phyloP scores from a whole-genome alignment of 2,888 invertebrate species.

The Pseudanteris insignis region DNA sequence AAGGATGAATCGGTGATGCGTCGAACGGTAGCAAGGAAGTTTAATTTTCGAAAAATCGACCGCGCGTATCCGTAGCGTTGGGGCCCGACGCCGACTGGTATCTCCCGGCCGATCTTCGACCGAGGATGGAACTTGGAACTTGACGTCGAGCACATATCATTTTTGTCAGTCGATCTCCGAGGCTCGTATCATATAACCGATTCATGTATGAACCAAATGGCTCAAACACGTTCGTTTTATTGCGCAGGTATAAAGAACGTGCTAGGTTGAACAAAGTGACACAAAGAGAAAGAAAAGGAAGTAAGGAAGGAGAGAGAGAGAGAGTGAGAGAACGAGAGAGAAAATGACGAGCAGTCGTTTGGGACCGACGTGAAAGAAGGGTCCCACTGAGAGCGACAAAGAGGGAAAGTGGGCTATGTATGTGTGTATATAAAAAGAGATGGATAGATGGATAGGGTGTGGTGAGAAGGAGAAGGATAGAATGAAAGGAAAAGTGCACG shows the following conservation, averaged over 20 bases:
- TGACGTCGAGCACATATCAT: slow-evolving; percentile 38
- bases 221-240: slow-evolving; percentile 32
- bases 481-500: slow-evolving; percentile 26
- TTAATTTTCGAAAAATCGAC: slow-evolving; percentile 6
- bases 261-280: too few species aligned
- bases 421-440: too few species aligned
- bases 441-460: too few species aligned
- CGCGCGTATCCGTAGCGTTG: slow-evolving; percentile 10
- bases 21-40: not conserved
- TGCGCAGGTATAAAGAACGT: not conserved
- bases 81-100: slow-evolving; percentile 9
- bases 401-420: too few species aligned
- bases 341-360: too few species aligned
- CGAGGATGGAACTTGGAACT: slow-evolving; percentile 23
- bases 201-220: slow-evolving; percentile 31
- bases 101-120: slow-evolving; percentile 21
- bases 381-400: too few species aligned
- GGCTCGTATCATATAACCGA: slow-evolving; percentile 24
- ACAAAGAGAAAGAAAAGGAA: slow-evolving; percentile 11
- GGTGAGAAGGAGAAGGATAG: too few species aligned
- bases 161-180: slow-evolving; percentile 27
- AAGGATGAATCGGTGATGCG: too few species aligned
- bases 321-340: too few species aligned
- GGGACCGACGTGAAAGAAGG: too few species aligned
- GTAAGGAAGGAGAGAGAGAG: slow-evolving; percentile 44